These are phyloP conservation scores for Pleuronectes platessa DNA, from an alignment of 2,113 vertebrate genomes.

Conservation along the genomic window DNA sequence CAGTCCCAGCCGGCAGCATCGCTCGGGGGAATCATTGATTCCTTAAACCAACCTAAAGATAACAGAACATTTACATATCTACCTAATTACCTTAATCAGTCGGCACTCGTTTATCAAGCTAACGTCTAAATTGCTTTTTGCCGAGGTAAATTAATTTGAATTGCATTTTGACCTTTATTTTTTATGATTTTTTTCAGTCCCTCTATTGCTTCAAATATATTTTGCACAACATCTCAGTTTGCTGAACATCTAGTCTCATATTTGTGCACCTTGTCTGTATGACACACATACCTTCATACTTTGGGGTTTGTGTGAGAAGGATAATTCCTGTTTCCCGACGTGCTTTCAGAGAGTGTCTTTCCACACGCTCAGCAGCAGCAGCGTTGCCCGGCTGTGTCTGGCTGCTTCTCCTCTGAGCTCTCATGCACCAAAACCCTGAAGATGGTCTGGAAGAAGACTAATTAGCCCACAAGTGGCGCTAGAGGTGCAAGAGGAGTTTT, in stretches of 20 bases:
- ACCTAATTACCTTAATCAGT: slow-evolving; percentile 76
- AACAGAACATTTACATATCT: slow-evolving; percentile 74
- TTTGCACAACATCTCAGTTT: slow-evolving; percentile 15
- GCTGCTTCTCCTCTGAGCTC: slow-evolving; percentile 45
- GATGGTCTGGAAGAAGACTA: slow-evolving; percentile 55
- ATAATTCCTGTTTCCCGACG: slow-evolving; percentile 73
- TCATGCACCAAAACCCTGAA: slow-evolving; percentile 51
- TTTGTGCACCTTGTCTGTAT: no score
- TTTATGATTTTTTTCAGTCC: not conserved
- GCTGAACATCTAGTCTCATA: slow-evolving; percentile 6
- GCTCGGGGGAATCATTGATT: slow-evolving; percentile 63
- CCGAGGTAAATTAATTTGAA: slow-evolving; percentile 75
- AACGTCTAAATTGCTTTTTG: slow-evolving; percentile 77
- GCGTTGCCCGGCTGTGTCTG: slow-evolving; percentile 43
- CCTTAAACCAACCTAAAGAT: slow-evolving; percentile 67
- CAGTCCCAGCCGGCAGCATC: slow-evolving; percentile 42
- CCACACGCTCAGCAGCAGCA: slow-evolving; percentile 41
- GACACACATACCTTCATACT: slow-evolving; percentile 7
- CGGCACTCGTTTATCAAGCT: slow-evolving; percentile 72
- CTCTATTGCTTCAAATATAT: slow-evolving; percentile 8
- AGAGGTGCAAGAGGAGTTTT: slow-evolving; percentile 27
- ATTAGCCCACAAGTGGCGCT: slow-evolving; percentile 58
- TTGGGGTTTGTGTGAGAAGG: slow-evolving; percentile 49
- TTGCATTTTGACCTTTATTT: slow-evolving; percentile 69
- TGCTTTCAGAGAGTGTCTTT: slow-evolving; percentile 29